Base-by-base conservation (phyloP, 2,797 vertebrate species). In the Knipowitschia caucasica region DNA sequence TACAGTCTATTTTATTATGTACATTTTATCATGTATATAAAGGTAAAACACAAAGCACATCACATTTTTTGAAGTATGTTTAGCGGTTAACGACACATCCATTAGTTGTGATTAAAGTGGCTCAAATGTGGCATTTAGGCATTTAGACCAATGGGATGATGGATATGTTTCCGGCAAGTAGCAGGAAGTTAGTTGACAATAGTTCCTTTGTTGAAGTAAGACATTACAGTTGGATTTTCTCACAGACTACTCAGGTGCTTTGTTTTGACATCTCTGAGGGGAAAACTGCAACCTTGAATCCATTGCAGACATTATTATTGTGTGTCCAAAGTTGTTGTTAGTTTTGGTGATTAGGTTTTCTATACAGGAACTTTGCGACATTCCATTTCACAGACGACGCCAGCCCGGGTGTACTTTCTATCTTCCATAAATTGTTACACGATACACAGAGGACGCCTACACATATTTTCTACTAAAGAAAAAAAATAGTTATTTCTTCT, bases 401-500 rank as follows among this genome's bases (percentile, higher is more conserved):
- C 36, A 27, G 27, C 34, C 10, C 12, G 14, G 40, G 27, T 62
- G 29, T 40, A 60, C 29, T 9, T 18, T 56, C 35, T 53, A 18
- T 65, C 50, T 45, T 26, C 49, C 4, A 25, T 24, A 23, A 46
- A 50, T 56, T 70, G 56, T 56, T 35, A 17, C 36, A 55, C 53
- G 38, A 29, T 46, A 15, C 54, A 57, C 53, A 15, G 8, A 10
- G 25, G 26, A 36, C 49, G 52, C 35, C 21, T 36, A 17, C 47
- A 23, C 33, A 8, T 27, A 43, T 67, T 58, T 61, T 42, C 4
- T 36, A 15, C 7, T 12, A 25, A 43, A 43, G 27, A 23, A 15
- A 29, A 17, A 31, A 46, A 59, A 46, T 11, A 34, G 30, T 45
- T 34, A 56, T 63, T 66, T 47, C 54, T 59, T 72, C 66, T 68